Evolutionary conservation across 2,888 invertebrate species (phyloP), one percentile per base, ranked within the genome.

Genomic region (Rhyacophila evoluta): DNA sequence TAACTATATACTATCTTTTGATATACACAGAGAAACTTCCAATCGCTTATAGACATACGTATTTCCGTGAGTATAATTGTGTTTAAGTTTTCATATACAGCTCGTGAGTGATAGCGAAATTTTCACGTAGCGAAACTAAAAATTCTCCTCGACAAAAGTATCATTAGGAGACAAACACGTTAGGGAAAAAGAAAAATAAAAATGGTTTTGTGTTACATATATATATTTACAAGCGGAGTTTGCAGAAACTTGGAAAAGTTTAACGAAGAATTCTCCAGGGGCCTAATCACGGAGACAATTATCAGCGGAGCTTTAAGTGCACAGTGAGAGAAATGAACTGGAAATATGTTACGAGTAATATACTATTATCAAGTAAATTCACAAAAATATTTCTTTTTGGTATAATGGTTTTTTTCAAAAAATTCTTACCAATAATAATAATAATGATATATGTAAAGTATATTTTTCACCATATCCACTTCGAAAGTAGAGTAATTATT

Each of bases 91-190:
- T 38, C n/a, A 33, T 33, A 33, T 33, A 5, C 33, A 33, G 33
- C 33, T 33, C 4, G n/a, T 33, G 2, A 38, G 38, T 38, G 11
- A 38, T 2, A 8, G 2, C 8, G 55, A 55, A 19, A 25, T 55
- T 25, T 55, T 25, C 55, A 19, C 55, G 55, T 8, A 3, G 55
- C 10, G 10, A 55, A 55, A 19, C 55, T 25, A 25, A 8, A 55
- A 41, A 41, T 19, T 19, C 55, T 55, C 19, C 6, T 25, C 55
- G 19, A 25, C 55, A 12, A 2, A 55, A 55, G 55, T 25, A 12
- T 55, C 55, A 55, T 55, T 55, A 55, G 19, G 55, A 25, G 25
- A 55, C 55, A 55, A 55, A 55, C 55, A 55, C 55, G 19, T 55
- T 55, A 55, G 19, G 55, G 19, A 55, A 10, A 25, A 25, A 55